Evolutionary conservation across 2,113 vertebrate genomes (phyloP).

Genomic region (Prunella himalayana): DNA sequence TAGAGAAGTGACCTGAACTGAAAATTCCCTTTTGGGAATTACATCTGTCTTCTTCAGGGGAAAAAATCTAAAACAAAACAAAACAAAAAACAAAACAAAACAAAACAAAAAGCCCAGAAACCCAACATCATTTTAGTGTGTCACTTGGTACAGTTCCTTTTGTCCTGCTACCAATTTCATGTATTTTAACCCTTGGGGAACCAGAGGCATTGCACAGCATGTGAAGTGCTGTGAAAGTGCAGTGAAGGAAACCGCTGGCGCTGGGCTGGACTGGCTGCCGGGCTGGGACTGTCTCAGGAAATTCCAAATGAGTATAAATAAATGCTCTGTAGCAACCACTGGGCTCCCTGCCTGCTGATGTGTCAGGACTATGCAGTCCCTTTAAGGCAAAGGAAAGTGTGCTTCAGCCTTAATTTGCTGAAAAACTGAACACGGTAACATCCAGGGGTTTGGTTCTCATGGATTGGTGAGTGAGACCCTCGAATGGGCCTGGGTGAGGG

Average conservation of each 20-base stretch:
- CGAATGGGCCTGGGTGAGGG: neutral
- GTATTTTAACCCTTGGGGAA: neutral
- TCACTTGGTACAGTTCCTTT: neutral
- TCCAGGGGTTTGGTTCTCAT: conserved; percentile 3
- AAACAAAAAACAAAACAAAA: too few species aligned
- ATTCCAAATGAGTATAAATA: conserved; percentile 86
- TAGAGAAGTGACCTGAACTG: neutral
- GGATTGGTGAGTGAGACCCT: conserved; percentile 59
- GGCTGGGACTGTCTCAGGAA: conserved; percentile 82
- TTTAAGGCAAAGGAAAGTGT: conserved; percentile 62
- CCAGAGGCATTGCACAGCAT: neutral
- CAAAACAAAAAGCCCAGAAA: neutral
- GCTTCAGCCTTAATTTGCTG: conserved; percentile 66
- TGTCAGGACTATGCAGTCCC: conserved; percentile 58
- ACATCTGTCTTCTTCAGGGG: neutral
- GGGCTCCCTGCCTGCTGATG: conserved; percentile 71
- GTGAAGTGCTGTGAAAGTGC: neutral
- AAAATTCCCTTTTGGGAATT: neutral
- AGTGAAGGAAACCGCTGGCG: conserved; percentile 38
- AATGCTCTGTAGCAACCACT: conserved; percentile 65
- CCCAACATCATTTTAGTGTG: neutral
- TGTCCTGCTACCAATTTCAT: neutral
- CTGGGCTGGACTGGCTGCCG: conserved; percentile 54
- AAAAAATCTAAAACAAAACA: too few species aligned
- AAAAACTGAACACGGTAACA: neutral